phyloP scores from a whole-genome alignment of 2,888 invertebrate species.

The Cheilosia vulpina region DNA sequence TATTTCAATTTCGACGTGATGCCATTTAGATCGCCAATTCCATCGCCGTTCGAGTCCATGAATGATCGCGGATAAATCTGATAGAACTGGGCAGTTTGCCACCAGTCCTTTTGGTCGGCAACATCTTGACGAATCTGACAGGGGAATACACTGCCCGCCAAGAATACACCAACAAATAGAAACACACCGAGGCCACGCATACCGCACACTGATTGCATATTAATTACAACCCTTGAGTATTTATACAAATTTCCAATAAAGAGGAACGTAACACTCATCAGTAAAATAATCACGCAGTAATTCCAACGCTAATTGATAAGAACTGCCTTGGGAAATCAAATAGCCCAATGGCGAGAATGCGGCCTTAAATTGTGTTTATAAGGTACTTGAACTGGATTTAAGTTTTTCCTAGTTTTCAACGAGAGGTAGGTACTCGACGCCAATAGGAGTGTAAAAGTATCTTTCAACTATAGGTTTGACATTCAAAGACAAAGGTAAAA shows the following conservation, averaged over 20 bases:
- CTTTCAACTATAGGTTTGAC: too few species aligned
- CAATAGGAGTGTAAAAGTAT: too few species aligned
- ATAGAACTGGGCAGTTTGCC: conserved; percentile 85
- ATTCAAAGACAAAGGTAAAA: too few species aligned
- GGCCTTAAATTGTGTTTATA: not conserved
- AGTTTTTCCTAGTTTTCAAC: too few species aligned
- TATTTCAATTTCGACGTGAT: conserved; percentile 85
- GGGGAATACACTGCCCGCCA: conserved; percentile 8
- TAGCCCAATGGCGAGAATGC: not conserved
- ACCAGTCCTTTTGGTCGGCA: conserved; percentile 76
- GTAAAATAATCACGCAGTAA: not conserved
- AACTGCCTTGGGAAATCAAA: not conserved
- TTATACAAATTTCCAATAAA: not conserved
- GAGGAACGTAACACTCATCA: not conserved
- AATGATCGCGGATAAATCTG: conserved; percentile 91
- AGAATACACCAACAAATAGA: not conserved
- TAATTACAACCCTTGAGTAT: not conserved
- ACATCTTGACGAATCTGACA: conserved; percentile 65
- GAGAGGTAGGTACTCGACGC: too few species aligned
- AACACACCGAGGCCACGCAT: conserved; percentile 1
- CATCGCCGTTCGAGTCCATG: conserved; percentile 90
- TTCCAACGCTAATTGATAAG: not conserved
- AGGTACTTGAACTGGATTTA: not conserved
- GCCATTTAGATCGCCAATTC: conserved; percentile 86
- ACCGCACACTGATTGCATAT: not conserved